phyloP scores from a whole-genome alignment of 2,113 vertebrate species.

The Thryonomys swinderianus region DNA sequence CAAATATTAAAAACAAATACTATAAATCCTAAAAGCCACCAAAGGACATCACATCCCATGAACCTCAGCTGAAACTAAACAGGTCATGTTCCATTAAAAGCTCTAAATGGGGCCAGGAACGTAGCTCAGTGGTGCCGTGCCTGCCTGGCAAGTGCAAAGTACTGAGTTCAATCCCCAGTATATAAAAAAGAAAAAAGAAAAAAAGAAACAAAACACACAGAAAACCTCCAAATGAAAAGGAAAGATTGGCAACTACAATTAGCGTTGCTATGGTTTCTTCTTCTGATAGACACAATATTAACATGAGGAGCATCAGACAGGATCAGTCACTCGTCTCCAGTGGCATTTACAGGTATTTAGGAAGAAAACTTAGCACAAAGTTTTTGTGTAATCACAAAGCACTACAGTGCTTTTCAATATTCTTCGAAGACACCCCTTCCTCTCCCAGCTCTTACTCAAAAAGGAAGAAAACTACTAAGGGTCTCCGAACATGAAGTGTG shows the following conservation, averaged over 20 bases:
- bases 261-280: background rate
- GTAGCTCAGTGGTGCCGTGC: too few species aligned
- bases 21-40: conserved; percentile 22
- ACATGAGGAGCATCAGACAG: background rate
- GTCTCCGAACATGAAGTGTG: background rate
- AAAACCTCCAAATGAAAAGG: background rate
- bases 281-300: background rate
- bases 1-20: conserved; percentile 50
- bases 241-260: background rate
- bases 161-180: too few species aligned
- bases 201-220: too few species aligned
- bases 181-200: too few species aligned
- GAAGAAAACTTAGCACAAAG: background rate
- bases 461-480: background rate
- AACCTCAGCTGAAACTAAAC: background rate
- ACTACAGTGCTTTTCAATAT: background rate
- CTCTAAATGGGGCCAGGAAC: background rate
- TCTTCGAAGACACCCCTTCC: background rate
- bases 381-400: conserved; percentile 19
- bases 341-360: background rate
- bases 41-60: background rate
- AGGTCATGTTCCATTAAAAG: conserved; percentile 15
- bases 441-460: background rate
- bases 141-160: too few species aligned
- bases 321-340: conserved; percentile 15